Percentiles rank a stretch among this genome's conserved stretches.
Conservation (phyloP, 2,113 vertebrate species). For the Sakesphorus luctuosus region DNA sequence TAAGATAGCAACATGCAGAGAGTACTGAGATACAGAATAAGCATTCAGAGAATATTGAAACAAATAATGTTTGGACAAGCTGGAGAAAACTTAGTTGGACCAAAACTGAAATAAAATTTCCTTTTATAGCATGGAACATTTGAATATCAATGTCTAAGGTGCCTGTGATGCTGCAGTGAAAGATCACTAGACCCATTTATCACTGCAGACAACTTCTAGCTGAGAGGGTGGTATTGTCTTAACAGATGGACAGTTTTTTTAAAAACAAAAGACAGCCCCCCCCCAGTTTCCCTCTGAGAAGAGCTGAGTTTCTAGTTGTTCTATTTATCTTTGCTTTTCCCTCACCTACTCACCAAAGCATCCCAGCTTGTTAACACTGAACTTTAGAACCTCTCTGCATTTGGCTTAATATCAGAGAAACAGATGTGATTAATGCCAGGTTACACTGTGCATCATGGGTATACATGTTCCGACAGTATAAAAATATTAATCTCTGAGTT, state of each 20-base stretch:
- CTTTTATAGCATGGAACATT: background rate
- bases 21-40: background rate
- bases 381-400: background rate
- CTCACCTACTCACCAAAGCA: background rate
- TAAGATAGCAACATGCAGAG: background rate
- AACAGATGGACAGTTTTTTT: background rate
- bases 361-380: background rate
- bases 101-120: background rate
- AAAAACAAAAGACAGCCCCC: background rate
- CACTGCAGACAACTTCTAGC: background rate
- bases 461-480: background rate
- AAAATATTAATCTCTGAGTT: background rate
- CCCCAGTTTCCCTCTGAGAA: background rate
- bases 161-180: background rate
- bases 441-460: background rate
- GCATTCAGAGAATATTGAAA: background rate
- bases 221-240: background rate
- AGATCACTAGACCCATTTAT: background rate
- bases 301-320: background rate
- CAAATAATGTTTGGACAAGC: background rate
- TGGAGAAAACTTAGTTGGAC: background rate
- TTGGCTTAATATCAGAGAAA: background rate
- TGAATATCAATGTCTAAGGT: background rate
- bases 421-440: background rate
- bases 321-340: background rate